These are phyloP conservation scores for Perodicticus potto DNA, from an alignment of 2,797 vertebrate genomes.

Conservation along the genomic window DNA sequence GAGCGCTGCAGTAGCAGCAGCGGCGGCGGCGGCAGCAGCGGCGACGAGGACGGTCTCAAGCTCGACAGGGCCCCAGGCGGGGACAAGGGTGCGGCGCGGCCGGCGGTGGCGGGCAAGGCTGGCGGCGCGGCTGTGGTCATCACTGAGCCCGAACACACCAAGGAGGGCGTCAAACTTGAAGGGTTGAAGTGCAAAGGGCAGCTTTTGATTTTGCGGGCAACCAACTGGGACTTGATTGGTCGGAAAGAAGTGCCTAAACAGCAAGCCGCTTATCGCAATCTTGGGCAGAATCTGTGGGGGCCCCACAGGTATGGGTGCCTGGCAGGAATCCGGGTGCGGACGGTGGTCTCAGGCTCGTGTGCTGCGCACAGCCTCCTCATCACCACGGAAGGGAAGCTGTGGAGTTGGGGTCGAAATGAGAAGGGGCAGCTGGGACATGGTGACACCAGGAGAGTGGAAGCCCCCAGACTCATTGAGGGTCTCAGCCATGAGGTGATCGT, in stretches of 20 bases:
- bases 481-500: constrained; percentile 93
- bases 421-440: constrained; percentile 98
- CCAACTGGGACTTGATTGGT: too few species aligned
- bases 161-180: constrained; percentile 88
- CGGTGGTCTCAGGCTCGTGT: constrained; percentile 94
- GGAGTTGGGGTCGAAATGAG: constrained; percentile 99
- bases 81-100: constrained; percentile 77
- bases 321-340: constrained; percentile 93
- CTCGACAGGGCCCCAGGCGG: constrained; percentile 81
- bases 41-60: constrained; percentile 85
- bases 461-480: constrained; percentile 93
- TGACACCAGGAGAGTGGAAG: constrained; percentile 95
- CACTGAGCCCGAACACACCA: constrained; percentile 89
- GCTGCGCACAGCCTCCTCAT: constrained; percentile 96
- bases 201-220: too few species aligned
- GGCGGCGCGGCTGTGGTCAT: constrained; percentile 82
- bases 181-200: too few species aligned
- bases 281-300: constrained; percentile 98
- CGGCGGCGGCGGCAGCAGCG: constrained; percentile 86
- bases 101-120: constrained; percentile 78
- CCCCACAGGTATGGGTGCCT: constrained; percentile 96
- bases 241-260: too few species aligned
- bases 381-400: constrained; percentile 95
- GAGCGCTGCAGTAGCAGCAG: constrained; percentile 86
- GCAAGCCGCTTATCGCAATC: constrained; percentile 96